Evolutionary conservation across 2,113 vertebrate species (phyloP).

Genomic region (Mus spicilegus): DNA sequence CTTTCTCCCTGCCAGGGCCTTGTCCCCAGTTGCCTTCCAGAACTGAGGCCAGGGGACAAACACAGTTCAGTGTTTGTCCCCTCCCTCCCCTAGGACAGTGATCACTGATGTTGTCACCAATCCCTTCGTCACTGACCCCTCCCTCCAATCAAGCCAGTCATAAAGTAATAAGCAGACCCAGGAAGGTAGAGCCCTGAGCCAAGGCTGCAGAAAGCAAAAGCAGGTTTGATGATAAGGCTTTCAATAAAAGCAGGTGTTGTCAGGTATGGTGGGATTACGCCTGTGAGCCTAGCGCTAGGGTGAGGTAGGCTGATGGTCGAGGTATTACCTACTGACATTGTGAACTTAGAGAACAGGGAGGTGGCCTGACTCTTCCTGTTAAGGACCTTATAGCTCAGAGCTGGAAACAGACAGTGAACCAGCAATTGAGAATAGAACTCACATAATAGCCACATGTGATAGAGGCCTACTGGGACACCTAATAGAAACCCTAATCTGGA

Average conservation of each 20-base stretch:
- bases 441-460: not conserved
- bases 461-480: not conserved
- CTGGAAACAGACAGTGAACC: not conserved
- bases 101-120: not conserved
- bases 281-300: not conserved
- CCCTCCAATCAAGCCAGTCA: not conserved
- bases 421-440: not conserved
- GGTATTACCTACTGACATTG: slow-evolving; percentile 5
- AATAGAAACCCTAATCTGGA: not conserved
- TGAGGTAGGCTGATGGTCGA: not conserved
- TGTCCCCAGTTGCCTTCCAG: slow-evolving; percentile 65
- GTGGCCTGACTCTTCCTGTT: not conserved
- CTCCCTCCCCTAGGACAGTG: not conserved
- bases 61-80: not conserved
- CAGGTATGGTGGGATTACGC: not conserved
- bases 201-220: not conserved
- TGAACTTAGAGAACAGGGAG: not conserved
- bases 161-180: not conserved
- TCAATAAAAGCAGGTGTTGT: not conserved
- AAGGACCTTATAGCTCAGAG: not conserved
- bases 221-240: not conserved
- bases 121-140: not conserved
- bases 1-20: slow-evolving; percentile 43
- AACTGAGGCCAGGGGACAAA: not conserved
- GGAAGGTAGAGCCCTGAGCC: not conserved